Percentiles rank a stretch among this genome's conserved stretches.
These are phyloP conservation scores for Drosophila hamatofila DNA, from an alignment of 2,888 invertebrate species.

Conservation along the genomic window DNA sequence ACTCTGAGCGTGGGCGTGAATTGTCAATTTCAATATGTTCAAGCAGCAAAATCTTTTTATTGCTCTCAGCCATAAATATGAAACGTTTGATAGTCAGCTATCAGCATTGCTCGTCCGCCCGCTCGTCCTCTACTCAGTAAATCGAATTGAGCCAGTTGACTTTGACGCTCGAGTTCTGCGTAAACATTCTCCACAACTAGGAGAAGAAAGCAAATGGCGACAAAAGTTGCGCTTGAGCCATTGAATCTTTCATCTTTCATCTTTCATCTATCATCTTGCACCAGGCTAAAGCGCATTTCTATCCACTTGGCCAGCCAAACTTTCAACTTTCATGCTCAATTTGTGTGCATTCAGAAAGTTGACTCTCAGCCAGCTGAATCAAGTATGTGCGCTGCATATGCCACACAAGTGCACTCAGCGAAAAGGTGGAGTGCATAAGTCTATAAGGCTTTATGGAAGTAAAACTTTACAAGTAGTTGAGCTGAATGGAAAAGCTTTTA, in stretches of 20 bases:
- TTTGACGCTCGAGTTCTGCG: slow-evolving; percentile 41
- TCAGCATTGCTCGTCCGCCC: background rate
- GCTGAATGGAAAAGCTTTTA: background rate
- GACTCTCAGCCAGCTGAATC: background rate
- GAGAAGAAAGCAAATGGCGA: background rate
- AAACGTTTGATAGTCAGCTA: slow-evolving; percentile 24
- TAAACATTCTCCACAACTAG: slow-evolving; percentile 40
- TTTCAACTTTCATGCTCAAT: slow-evolving; percentile 19
- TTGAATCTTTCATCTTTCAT: background rate
- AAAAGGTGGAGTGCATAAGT: background rate
- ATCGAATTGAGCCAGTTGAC: slow-evolving; percentile 3
- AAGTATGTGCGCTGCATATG: slow-evolving; percentile 12
- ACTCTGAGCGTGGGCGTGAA: background rate
- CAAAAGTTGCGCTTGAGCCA: slow-evolving; percentile 18
- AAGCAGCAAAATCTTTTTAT: slow-evolving; percentile 48
- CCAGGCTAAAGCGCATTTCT: background rate
- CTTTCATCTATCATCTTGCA: slow-evolving; percentile 3
- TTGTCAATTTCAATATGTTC: slow-evolving; percentile 32
- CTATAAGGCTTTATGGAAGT: background rate
- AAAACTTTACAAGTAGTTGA: background rate
- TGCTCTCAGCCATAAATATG: slow-evolving; percentile 46
- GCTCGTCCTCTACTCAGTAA: slow-evolving; percentile 6
- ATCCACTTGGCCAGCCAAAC: slow-evolving; percentile 14
- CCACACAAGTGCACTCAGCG: slow-evolving; percentile 8
- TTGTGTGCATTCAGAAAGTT: slow-evolving; percentile 9